These are phyloP conservation scores for Anhinga rufa DNA, from an alignment of 2,113 vertebrate genomes.

Conservation along the genomic window DNA sequence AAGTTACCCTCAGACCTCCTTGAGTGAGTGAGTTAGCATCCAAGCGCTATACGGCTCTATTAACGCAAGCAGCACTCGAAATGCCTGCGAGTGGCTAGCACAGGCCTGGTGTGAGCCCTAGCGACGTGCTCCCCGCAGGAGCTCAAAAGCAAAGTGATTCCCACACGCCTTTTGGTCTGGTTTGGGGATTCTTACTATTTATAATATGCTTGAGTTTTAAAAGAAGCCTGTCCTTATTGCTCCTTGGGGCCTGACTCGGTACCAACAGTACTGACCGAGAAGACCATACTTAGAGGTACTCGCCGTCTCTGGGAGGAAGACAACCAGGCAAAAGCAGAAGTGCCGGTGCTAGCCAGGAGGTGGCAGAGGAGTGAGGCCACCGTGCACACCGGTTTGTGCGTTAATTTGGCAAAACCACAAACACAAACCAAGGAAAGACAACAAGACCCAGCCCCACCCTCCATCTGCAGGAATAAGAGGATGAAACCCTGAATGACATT, in stretches of 20 bases:
- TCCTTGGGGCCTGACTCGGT: neutral
- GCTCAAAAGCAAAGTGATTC: neutral
- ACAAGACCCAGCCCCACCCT: neutral
- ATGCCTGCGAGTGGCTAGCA: neutral
- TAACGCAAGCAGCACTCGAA: neutral
- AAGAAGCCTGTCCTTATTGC: neutral
- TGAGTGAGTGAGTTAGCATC: neutral
- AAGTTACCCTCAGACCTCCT: neutral
- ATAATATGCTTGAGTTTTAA: neutral
- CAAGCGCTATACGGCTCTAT: fast-evolving
- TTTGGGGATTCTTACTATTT: neutral
- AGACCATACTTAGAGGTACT: neutral
- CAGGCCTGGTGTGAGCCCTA: neutral
- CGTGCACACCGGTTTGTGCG: neutral
- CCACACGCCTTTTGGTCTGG: neutral
- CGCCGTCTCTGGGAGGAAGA: neutral
- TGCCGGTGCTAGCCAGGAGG: conserved; percentile 38
- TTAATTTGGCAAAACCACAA: neutral
- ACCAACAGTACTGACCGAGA: neutral
- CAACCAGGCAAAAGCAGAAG: neutral
- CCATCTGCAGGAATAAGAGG: neutral
- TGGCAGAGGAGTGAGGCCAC: conserved; percentile 31
- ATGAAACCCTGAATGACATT: conserved; percentile 43
- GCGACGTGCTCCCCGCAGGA: neutral
- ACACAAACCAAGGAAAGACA: neutral